Conservation (phyloP, 1,140 invertebrate genomes). For the Dendrolimus kikuchii region DNA sequence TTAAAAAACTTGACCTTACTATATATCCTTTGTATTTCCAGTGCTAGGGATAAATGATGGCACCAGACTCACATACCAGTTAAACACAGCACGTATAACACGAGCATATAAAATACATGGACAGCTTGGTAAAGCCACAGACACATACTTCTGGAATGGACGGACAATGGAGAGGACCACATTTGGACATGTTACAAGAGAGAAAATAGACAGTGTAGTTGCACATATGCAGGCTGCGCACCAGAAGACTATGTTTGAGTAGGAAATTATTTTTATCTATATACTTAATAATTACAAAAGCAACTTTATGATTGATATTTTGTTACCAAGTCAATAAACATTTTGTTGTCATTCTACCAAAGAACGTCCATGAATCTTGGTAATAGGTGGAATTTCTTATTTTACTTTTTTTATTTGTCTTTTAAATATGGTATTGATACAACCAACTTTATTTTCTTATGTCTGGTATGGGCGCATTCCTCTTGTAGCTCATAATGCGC, state of each 20-base stretch:
- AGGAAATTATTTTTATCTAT: constrained; percentile 51
- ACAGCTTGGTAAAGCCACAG: constrained; percentile 84
- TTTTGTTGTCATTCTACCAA: too few relatives aligned
- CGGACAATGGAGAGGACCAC: constrained; percentile 81
- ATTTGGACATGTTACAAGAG: constrained; percentile 78
- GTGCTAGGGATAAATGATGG: constrained; percentile 83
- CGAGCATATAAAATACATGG: constrained; percentile 85
- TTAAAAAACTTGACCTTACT: background rate
- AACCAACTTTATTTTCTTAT: too few relatives aligned
- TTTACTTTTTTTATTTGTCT: too few relatives aligned
- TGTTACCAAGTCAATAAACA: too few relatives aligned
- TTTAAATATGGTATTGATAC: too few relatives aligned
- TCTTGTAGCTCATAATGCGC: too few relatives aligned
- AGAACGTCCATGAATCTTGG: too few relatives aligned
- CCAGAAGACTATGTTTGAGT: constrained; percentile 89
- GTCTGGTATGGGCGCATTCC: too few relatives aligned
- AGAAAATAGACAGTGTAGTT: constrained; percentile 80
- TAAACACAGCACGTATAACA: constrained; percentile 74
- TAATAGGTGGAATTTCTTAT: too few relatives aligned
- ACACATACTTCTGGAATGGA: constrained; percentile 82
- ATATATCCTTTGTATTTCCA: constrained; percentile 30
- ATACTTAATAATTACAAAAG: background rate
- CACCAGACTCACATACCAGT: constrained; percentile 64
- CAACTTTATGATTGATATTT: too few relatives aligned
- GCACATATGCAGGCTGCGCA: constrained; percentile 85